phyloP scores from a whole-genome alignment of 2,113 vertebrate species.

The Etheostoma cragini region DNA sequence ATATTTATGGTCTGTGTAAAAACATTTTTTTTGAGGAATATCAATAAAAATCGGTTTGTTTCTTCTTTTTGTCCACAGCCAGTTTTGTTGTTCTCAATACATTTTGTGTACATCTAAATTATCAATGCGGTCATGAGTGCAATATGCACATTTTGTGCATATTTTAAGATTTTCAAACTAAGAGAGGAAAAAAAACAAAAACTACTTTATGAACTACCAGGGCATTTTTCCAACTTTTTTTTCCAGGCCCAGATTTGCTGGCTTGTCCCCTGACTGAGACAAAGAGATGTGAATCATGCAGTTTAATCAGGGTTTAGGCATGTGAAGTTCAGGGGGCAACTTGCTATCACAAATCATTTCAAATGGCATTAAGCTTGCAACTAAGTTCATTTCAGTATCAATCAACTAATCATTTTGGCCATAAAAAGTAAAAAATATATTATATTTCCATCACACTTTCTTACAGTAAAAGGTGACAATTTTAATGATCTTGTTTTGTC shows the following conservation, averaged over 20 bases:
- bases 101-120: no score
- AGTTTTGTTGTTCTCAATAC: no score
- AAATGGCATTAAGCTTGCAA: background rate
- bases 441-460: background rate
- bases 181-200: no score
- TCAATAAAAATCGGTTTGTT: slow-evolving; percentile 83
- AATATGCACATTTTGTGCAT: no score
- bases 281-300: background rate
- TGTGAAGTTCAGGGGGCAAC: background rate
- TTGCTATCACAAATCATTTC: background rate
- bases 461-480: background rate
- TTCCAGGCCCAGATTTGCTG: background rate
- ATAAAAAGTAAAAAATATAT: background rate
- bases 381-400: background rate
- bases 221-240: background rate
- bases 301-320: background rate
- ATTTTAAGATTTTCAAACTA: no score
- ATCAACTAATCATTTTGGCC: background rate
- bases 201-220: background rate
- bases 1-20: slow-evolving; percentile 80
- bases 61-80: slow-evolving; percentile 73
- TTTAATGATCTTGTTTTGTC: background rate
- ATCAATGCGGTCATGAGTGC: no score
- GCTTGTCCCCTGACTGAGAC: background rate
- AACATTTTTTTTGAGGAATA: slow-evolving; percentile 80